These are phyloP conservation scores for Cotesia typhae DNA, from an alignment of 1,140 invertebrate species.

Conservation along the genomic window DNA sequence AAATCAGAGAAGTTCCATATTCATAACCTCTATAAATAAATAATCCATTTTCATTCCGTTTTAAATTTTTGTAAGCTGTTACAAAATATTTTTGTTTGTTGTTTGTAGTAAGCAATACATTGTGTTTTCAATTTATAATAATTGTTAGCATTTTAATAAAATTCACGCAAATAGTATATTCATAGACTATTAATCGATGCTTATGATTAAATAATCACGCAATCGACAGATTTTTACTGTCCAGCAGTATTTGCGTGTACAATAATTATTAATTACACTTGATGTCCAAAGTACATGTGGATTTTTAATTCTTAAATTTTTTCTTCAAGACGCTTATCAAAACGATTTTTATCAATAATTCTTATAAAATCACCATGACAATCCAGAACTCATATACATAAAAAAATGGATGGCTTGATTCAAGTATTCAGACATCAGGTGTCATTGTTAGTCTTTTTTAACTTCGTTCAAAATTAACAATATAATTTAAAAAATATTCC, in stretches of 20 bases:
- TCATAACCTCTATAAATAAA: not conserved
- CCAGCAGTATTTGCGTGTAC: not conserved
- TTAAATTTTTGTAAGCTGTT: not conserved
- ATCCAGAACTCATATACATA: not conserved
- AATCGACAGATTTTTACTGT: not conserved
- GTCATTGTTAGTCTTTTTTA: not conserved
- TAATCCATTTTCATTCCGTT: not conserved
- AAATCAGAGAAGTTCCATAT: not conserved
- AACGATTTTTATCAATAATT: not conserved
- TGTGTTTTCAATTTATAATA: not conserved
- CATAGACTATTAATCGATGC: not conserved
- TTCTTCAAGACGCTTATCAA: not conserved
- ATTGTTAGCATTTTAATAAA: not conserved
- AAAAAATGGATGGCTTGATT: not conserved
- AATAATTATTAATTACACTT: conserved; percentile 3
- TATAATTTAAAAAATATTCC: no score
- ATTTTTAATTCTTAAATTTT: not conserved
- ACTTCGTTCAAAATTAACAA: not conserved
- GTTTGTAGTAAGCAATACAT: not conserved
- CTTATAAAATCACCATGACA: not conserved
- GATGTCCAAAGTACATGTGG: not conserved
- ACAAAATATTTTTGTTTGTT: not conserved
- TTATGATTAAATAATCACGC: not conserved
- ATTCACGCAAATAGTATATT: not conserved
- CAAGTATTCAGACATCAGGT: not conserved